phyloP scores from a whole-genome alignment of 2,888 invertebrate species.

The Callyntrura sp. region DNA sequence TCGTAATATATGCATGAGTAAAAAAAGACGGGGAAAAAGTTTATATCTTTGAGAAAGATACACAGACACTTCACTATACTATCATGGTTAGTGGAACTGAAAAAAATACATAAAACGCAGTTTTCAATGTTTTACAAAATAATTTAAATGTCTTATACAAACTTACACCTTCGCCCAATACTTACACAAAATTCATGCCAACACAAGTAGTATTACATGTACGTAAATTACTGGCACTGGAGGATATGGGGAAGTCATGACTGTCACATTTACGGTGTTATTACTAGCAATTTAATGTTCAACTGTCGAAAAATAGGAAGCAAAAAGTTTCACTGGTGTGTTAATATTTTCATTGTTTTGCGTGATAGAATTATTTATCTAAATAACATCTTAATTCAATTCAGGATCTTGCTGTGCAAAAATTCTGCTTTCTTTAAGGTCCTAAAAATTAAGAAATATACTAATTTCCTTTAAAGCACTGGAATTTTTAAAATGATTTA shows the following conservation, averaged over 20 bases:
- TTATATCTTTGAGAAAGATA: neutral
- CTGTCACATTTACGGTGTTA: conserved; percentile 21
- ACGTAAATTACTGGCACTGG: neutral
- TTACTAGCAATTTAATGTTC: neutral
- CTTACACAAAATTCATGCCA: neutral
- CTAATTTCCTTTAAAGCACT: neutral
- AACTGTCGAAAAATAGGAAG: conserved; percentile 14
- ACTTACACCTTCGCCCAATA: too few relatives aligned
- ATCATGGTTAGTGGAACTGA: neutral
- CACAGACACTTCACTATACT: neutral
- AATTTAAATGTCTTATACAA: neutral
- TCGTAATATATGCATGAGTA: conserved; percentile 32
- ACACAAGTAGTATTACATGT: neutral
- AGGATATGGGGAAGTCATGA: conserved; percentile 17
- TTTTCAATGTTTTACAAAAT: neutral
- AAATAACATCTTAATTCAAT: neutral
- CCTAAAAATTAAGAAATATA: neutral
- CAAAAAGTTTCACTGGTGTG: conserved; percentile 55
- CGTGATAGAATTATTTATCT: too few relatives aligned
- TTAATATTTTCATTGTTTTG: conserved; percentile 48
- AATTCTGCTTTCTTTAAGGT: too few relatives aligned
- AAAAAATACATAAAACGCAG: neutral
- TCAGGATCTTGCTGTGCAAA: neutral
- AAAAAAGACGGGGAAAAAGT: neutral
- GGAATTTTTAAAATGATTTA: neutral